Evolutionary conservation across 2,888 invertebrate genomes (phyloP).

Genomic region (Cheilosia soror): DNA sequence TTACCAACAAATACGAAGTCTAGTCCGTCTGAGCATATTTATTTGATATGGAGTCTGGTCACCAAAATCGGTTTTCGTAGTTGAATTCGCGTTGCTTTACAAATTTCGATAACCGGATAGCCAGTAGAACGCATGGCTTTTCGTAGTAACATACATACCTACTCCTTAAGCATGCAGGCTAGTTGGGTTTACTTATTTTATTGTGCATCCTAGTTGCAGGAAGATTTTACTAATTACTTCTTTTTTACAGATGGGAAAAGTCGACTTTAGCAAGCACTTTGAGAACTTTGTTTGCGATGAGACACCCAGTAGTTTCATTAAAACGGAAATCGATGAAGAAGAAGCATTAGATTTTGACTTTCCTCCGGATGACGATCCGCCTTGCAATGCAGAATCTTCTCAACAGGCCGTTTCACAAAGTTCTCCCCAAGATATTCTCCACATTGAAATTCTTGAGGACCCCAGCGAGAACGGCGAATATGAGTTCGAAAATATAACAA

Average conservation of each 20-base stretch:
- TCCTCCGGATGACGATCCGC: background rate
- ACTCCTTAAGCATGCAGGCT: background rate
- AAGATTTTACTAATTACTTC: background rate
- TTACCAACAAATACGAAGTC: no score
- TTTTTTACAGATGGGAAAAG: constrained; percentile 38
- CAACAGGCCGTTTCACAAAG: background rate
- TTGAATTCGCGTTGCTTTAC: no score
- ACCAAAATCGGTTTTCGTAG: background rate
- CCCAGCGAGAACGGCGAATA: constrained; percentile 35
- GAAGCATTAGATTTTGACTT: constrained; percentile 5
- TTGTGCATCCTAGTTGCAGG: background rate
- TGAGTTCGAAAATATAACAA: constrained; percentile 14
- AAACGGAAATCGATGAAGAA: constrained; percentile 49
- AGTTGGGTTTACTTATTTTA: background rate
- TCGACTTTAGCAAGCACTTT: constrained; percentile 41
- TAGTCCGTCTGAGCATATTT: background rate
- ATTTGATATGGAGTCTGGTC: background rate
- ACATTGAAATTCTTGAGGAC: constrained; percentile 66
- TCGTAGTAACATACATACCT: background rate
- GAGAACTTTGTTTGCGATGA: constrained; percentile 42
- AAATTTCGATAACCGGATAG: background rate
- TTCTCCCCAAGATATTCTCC: constrained; percentile 45
- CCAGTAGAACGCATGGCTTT: background rate
- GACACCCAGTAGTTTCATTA: constrained; percentile 5
- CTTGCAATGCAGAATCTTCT: background rate